Base-by-base conservation (phyloP, 2,888 invertebrate genomes). In the Erannis defoliaria region DNA sequence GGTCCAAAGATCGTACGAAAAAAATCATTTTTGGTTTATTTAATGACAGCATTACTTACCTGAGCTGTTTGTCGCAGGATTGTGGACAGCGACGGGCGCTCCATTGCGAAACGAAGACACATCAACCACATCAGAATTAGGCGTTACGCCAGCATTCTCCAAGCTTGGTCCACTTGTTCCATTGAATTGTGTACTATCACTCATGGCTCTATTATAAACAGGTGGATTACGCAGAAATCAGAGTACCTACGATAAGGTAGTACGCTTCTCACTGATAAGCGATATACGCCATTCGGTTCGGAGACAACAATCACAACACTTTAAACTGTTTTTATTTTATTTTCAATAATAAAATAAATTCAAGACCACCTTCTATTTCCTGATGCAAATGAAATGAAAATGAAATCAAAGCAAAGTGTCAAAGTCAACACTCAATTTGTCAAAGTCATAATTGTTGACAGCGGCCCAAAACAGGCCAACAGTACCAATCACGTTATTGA, bases 101-200 rank as follows among this genome's bases (percentile, higher is more conserved):
- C 84, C 73, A 62, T 85, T 83, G 68, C 87, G 78, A 61, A 82
- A 88, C 6, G 84, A 78, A 6, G 79, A 77, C 0, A 65, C 68
- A 31, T 73, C 75, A 29, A 29, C 35, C 19, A 19, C 21, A 12
- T 73, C 72, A 16, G 71, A 61, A 63, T 67, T 74, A 49, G 74
- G 74, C 29, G 66, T 49, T 35, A 78, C 46, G 16, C 76, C 83
- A 62, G 81, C 76, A 60, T 88, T 88, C 18, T 82, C 80, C 72
- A 87, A 77, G 57, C 57, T 71, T 51, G 80, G 80, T 72, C 82
- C 82, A 76, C 81, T 75, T 73, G 81, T 82, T 71, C 75, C 75
- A 61, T 80, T 82, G 45, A 79, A 86, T 59, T 84, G 77, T 84
- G 82, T 74, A 49, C 19, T 48, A 38, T 87, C 88, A 81, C 83